phyloP scores from a whole-genome alignment of 1,140 invertebrate species.

The Eriosoma lanigerum region DNA sequence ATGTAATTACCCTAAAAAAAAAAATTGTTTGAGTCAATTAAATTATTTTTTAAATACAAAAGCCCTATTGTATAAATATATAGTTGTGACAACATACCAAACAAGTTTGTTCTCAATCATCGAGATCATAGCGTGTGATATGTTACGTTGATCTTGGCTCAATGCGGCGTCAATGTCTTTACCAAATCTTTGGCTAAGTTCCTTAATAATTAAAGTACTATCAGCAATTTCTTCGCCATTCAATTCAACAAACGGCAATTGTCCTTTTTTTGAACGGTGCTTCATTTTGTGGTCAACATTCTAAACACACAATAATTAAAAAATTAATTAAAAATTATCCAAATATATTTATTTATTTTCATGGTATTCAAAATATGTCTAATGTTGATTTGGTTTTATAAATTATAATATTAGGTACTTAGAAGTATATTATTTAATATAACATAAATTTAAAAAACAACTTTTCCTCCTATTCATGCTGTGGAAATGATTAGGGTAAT shows the following conservation, averaged over 20 bases:
- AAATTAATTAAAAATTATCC: neutral
- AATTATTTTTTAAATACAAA: neutral
- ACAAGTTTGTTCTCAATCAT: slow-evolving; percentile 93
- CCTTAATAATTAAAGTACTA: slow-evolving; percentile 84
- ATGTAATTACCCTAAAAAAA: slow-evolving; percentile 69
- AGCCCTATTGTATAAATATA: neutral
- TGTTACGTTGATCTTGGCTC: slow-evolving; percentile 79
- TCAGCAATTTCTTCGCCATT: slow-evolving; percentile 92
- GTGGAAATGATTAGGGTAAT: neutral
- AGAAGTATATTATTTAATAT: too few relatives aligned
- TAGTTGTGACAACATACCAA: slow-evolving; percentile 63
- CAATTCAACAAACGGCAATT: slow-evolving; percentile 87
- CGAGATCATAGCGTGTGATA: slow-evolving; percentile 88
- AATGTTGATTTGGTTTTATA: neutral
- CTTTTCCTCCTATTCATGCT: too few relatives aligned
- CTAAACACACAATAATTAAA: slow-evolving; percentile 63
- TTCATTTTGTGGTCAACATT: slow-evolving; percentile 94
- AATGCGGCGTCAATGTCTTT: slow-evolving; percentile 80
- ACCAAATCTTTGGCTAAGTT: slow-evolving; percentile 76
- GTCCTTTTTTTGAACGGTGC: slow-evolving; percentile 89
- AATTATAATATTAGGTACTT: neutral
- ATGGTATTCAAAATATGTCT: neutral
- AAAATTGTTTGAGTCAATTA: neutral
- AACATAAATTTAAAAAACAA: too few relatives aligned
- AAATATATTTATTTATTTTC: neutral